Evolutionary conservation across 1,140 invertebrate genomes (phyloP), one percentile per base, ranked within the genome.

Genomic region (Zophobas morio): DNA sequence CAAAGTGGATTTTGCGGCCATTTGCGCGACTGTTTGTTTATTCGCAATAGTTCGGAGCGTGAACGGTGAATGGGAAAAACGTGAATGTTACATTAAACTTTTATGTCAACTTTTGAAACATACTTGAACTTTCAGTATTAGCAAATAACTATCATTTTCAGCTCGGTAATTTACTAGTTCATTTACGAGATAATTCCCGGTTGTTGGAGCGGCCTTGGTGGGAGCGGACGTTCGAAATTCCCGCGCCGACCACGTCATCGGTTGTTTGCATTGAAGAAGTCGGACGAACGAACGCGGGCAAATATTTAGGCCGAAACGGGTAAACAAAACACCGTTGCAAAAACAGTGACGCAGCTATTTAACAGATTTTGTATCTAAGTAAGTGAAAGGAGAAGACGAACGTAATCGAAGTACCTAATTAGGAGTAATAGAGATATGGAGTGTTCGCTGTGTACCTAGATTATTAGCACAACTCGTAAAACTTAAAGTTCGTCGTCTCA

Each of bases 51-150:
- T 32, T n/a, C 5, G 36, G 71, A 74, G 60, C 72, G 72, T 74
- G 72, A 74, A 74, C 39, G 53, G 72, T 74, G 72, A 74, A 74
- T 74, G 72, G 72, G 72, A 74, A 74, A 74, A 74, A 57, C 72
- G 72, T 74, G 72, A 74, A 74, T 74, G 72, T 74, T 74, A 74
- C 54, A 74, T 57, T 73, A 73, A 73, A 73, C 71, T 73, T 57
- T 74, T 74, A 57, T 74, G 72, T 74, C 72, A 74, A 74, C 72
- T 74, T 56, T 74, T 74, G 51, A 56, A 74, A 74, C 72, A 74
- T 74, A 74, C 72, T 74, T 74, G 72, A 74, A 74, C 72, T 74
- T 74, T 74, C 72, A 74, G 53, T 57, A 74, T 74, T 74, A 54
- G 53, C 72, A 56, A 74, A 74, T 57, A 74, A 74, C 72, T 56